Conservation (phyloP, 2,113 vertebrate species). For the Caranx ignobilis region DNA sequence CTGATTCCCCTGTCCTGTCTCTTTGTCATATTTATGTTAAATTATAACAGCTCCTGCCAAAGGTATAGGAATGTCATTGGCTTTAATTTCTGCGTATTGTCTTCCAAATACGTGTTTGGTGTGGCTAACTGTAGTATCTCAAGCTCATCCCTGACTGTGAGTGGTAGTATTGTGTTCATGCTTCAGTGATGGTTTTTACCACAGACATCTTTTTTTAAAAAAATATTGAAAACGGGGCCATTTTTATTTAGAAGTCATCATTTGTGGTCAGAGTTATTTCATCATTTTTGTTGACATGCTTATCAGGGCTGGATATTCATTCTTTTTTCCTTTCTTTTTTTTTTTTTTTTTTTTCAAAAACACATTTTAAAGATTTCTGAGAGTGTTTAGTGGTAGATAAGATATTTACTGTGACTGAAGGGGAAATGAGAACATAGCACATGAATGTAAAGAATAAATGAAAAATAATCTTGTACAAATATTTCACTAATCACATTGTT, state of each 20-base stretch:
- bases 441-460: neutral
- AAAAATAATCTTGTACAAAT: conserved; percentile 19
- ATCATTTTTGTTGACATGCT: conserved; percentile 21
- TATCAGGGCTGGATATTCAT: neutral
- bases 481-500: conserved; percentile 26
- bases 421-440: neutral
- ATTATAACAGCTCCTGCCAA: conserved; percentile 60
- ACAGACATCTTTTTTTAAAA: conserved; percentile 23
- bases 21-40: conserved; percentile 74
- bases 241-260: conserved; percentile 42
- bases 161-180: conserved; percentile 28
- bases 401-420: neutral
- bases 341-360: neutral
- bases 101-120: conserved; percentile 53
- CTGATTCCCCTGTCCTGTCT: conserved; percentile 60
- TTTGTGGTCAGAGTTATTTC: conserved; percentile 21
- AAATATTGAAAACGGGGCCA: conserved; percentile 19
- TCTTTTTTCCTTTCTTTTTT: neutral
- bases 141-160: conserved; percentile 46
- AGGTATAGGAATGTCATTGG: conserved; percentile 60
- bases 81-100: conserved; percentile 48
- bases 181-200: conserved; percentile 40
- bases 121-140: conserved; percentile 48
- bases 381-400: neutral
- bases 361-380: conserved; percentile 4